Evolutionary conservation across 2,113 vertebrate genomes (phyloP).

Genomic region (Pedetes capensis): DNA sequence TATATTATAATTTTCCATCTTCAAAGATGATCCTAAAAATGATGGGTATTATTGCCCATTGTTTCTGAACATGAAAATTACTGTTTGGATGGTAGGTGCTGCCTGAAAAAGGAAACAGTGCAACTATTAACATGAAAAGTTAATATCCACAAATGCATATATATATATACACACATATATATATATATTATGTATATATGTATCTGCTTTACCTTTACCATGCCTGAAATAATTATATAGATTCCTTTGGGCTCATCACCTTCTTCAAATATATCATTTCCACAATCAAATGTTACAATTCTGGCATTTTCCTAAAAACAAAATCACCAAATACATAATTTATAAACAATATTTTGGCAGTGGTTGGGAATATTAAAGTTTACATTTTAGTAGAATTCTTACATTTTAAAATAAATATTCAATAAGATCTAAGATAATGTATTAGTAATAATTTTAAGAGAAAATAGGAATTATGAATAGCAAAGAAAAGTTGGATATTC

Average conservation of each 20-base stretch:
- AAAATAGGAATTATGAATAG: not conserved
- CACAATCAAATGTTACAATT: slow-evolving; percentile 78
- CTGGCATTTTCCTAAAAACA: slow-evolving; percentile 73
- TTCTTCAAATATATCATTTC: slow-evolving; percentile 78
- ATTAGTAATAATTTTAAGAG: slow-evolving; percentile 7
- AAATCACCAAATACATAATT: slow-evolving; percentile 1
- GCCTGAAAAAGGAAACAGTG: not conserved
- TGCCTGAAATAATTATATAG: slow-evolving; percentile 81
- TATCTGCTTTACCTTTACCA: slow-evolving; percentile 78
- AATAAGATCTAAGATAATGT: not conserved
- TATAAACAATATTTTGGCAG: slow-evolving; percentile 2
- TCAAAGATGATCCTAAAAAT: not conserved
- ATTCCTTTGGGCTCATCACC: slow-evolving; percentile 76
- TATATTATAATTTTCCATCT: not conserved
- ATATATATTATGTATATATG: slow-evolving; percentile 29
- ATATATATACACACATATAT: not conserved
- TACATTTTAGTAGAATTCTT: not conserved
- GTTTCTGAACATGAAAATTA: not conserved
- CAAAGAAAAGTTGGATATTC: not conserved
- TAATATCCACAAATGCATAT: not conserved
- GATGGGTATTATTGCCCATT: not conserved
- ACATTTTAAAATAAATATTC: not conserved
- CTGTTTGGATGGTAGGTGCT: not conserved
- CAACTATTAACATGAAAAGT: not conserved
- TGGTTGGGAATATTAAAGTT: not conserved